Conservation (phyloP, 1,140 invertebrate species). For the Samia ricini region DNA sequence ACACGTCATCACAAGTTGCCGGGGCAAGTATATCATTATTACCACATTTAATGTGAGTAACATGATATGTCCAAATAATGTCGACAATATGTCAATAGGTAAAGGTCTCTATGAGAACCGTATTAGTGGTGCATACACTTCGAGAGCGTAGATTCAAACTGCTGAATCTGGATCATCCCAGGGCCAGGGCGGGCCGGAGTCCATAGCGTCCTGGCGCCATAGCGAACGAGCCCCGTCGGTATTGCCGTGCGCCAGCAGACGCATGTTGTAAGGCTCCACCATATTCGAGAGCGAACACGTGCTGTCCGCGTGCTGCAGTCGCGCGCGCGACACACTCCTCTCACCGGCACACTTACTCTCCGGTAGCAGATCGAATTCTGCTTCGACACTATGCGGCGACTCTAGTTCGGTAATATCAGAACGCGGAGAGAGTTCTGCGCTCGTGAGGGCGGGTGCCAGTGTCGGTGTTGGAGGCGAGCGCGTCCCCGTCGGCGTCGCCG, state of each 20-base stretch:
- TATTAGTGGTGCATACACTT: background rate
- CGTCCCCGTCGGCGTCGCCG: slow-evolving; percentile 7
- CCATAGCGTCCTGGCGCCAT: slow-evolving; percentile 72
- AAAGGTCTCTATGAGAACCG: background rate
- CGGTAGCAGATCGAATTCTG: slow-evolving; percentile 56
- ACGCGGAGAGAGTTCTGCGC: slow-evolving; percentile 48
- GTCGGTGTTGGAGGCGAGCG: slow-evolving; percentile 16
- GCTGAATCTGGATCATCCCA: slow-evolving; percentile 70
- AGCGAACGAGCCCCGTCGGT: slow-evolving; percentile 50
- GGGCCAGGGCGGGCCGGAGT: slow-evolving; percentile 65
- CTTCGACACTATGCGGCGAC: slow-evolving; percentile 42
- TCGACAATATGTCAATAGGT: background rate
- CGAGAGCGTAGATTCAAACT: slow-evolving; percentile 40
- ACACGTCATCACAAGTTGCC: too few species aligned
- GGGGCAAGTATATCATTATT: background rate
- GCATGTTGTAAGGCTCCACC: slow-evolving; percentile 69
- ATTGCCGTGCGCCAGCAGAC: slow-evolving; percentile 53
- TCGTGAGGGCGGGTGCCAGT: slow-evolving; percentile 17
- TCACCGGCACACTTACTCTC: slow-evolving; percentile 47
- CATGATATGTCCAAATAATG: background rate
- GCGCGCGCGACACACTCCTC: slow-evolving; percentile 26
- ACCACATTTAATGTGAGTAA: background rate
- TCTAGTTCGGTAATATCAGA: slow-evolving; percentile 55
- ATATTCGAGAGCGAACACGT: slow-evolving; percentile 47
- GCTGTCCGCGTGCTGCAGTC: slow-evolving; percentile 33